Evolutionary conservation across 35 echinoderm and acorn worm species (phyloP), one percentile per base, ranked within the genome.

Genomic region (Ophiothrix spiculata): DNA sequence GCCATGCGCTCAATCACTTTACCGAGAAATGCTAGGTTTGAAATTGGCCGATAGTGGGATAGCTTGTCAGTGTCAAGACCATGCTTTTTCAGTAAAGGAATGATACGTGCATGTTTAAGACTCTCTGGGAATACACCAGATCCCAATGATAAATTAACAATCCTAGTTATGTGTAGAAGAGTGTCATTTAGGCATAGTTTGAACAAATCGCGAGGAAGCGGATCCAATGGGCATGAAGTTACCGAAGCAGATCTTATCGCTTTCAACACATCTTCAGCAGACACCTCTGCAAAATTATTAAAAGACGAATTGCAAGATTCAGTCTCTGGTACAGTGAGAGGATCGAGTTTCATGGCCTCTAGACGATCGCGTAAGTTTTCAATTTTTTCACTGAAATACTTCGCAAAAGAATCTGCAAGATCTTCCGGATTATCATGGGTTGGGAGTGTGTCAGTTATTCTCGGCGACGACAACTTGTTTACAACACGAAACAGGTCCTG

Each of bases 1-100:
- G 40, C 77, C 36, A 79, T 38, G 36, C 40, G 36, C 77, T 79
- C 77, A 33, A 79, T 15, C 10, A 79, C 35, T 35, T 79, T 79
- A 0, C 35, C 77, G 34, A 23, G 40, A 25, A 79, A 79, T 38
- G 33, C 35, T 36, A 79, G 35, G 33, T 79, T 79, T 31, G 77
- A 38, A 38, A 79, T 36, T 13, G 77, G 77, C 40, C 77, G 10
- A 25, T 79, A 79, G 25, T 79, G 36, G 35, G 36, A 15, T 1
- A 79, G 33, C 14, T 35, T 35, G 77, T 2, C 40, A n/a, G 35
- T 21, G 25, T 4, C 35, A 31, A 73, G 1, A 32, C 63, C 63
- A n/a, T 73, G 63, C 63, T 73, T 73, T 32, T 73, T 73, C 63
- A 73, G 32, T 73, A 73, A 32, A 32, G 63, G 63, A n/a, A 0